Evolutionary conservation across 2,113 vertebrate genomes (phyloP).

Genomic region (Gadus macrocephalus): DNA sequence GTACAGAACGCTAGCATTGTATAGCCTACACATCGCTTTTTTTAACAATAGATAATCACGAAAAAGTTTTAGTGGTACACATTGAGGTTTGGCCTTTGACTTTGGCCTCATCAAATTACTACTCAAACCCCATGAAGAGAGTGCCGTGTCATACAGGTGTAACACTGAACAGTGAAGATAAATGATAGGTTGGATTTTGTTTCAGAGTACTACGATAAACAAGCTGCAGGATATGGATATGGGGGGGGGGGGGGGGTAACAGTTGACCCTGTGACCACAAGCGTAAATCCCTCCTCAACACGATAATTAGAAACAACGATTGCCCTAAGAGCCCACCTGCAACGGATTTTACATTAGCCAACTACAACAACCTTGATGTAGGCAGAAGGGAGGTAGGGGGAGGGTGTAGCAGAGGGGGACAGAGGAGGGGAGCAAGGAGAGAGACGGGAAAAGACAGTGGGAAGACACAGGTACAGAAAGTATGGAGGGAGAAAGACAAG

Average conservation of each 20-base stretch:
- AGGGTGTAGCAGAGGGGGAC: too few species aligned
- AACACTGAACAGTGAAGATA: background rate
- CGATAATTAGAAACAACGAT: slow-evolving; percentile 62
- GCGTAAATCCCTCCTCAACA: slow-evolving; percentile 48
- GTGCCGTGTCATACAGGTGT: background rate
- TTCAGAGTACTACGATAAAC: slow-evolving; percentile 1
- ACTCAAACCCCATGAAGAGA: background rate
- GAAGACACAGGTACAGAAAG: background rate
- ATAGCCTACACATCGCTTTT: too few species aligned
- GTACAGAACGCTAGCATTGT: too few species aligned
- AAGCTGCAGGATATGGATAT: background rate
- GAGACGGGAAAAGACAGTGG: background rate
- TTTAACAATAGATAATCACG: too few species aligned
- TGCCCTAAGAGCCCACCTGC: slow-evolving; percentile 62
- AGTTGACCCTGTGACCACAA: slow-evolving; percentile 35
- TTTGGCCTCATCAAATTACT: background rate
- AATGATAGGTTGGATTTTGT: background rate
- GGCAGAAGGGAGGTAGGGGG: slow-evolving; percentile 32
- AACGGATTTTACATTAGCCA: slow-evolving; percentile 60
- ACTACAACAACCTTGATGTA: slow-evolving; percentile 41
- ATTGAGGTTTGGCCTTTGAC: too few species aligned
- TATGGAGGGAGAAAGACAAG: slow-evolving; percentile 20
- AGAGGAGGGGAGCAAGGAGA: background rate
- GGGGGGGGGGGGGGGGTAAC: slow-evolving; percentile 18
- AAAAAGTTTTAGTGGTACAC: too few species aligned